Percentiles rank a stretch among this genome's conserved stretches.
phyloP scores from a whole-genome alignment of 1,140 invertebrate species.

The Drosophila ironensis region DNA sequence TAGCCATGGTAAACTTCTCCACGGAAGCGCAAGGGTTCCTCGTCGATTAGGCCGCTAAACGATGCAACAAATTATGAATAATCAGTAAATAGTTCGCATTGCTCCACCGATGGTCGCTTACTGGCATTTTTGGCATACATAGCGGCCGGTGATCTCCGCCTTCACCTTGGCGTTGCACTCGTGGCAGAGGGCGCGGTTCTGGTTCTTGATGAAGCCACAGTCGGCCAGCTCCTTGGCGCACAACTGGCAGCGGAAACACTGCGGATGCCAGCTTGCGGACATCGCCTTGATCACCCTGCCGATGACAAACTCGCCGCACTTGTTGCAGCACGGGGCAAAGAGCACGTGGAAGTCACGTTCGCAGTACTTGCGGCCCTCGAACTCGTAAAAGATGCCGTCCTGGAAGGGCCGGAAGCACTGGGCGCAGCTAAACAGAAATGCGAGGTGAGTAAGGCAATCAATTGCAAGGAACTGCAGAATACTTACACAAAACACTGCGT shows the following conservation, averaged over 20 bases:
- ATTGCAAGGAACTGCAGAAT: too few species aligned
- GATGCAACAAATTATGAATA: slow-evolving; percentile 25
- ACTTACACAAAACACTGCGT: slow-evolving; percentile 99
- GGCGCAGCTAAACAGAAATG: slow-evolving; percentile 90
- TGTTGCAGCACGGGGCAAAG: slow-evolving; percentile 98
- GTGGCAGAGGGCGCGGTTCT: slow-evolving; percentile 95
- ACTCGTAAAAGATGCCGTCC: slow-evolving; percentile 99
- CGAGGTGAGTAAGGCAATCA: too few species aligned
- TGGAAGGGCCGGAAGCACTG: slow-evolving; percentile 99
- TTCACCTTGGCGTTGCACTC: slow-evolving; percentile 98
- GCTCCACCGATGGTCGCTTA: slow-evolving; percentile 83
- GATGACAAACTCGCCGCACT: slow-evolving; percentile 98
- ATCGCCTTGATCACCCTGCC: slow-evolving; percentile 99
- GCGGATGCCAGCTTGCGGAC: slow-evolving; percentile 99
- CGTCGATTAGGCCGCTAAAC: slow-evolving; percentile 95
- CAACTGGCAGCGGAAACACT: slow-evolving; percentile 97
- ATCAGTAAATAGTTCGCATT: not conserved
- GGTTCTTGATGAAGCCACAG: slow-evolving; percentile 98
- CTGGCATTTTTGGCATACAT: slow-evolving; percentile 99
- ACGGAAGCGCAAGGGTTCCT: slow-evolving; percentile 96
- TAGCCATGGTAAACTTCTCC: slow-evolving; percentile 99
- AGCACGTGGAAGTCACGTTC: slow-evolving; percentile 99
- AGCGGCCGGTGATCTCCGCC: slow-evolving; percentile 96
- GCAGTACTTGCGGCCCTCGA: slow-evolving; percentile 99
- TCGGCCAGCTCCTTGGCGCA: slow-evolving; percentile 96